Conservation (phyloP, 2,888 invertebrate species). For the Lamellibrachia satsuma region DNA sequence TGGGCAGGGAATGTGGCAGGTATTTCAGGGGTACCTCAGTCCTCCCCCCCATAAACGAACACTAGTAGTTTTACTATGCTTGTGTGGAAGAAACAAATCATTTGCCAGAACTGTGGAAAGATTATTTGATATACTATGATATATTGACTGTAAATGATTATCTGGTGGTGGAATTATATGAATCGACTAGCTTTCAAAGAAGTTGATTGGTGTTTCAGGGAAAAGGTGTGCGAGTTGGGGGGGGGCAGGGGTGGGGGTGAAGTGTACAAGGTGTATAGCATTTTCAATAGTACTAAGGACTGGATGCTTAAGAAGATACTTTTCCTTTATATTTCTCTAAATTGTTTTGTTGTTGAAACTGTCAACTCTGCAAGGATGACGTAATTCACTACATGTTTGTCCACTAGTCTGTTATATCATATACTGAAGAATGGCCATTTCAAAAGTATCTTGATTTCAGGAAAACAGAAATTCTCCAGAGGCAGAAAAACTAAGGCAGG, state of each 20-base stretch:
- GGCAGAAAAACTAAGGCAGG: not conserved
- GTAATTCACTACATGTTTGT: not conserved
- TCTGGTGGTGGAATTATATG: not conserved
- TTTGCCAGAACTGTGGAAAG: too few relatives aligned
- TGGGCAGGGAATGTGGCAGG: too few relatives aligned
- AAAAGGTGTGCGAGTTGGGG: too few relatives aligned
- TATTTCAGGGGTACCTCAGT: too few relatives aligned
- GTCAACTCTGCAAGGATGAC: not conserved
- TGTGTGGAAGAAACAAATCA: too few relatives aligned
- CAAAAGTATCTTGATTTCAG: not conserved
- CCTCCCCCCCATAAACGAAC: too few relatives aligned
- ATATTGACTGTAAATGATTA: not conserved
- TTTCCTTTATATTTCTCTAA: not conserved
- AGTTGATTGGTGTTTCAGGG: not conserved
- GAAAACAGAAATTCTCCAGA: not conserved
- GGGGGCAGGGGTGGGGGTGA: too few relatives aligned
- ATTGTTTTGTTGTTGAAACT: not conserved
- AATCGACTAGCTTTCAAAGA: not conserved
- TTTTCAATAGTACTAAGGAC: too few relatives aligned
- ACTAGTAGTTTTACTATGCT: too few relatives aligned
- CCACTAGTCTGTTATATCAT: not conserved
- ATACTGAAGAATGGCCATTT: not conserved
- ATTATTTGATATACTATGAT: too few relatives aligned
- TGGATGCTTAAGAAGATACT: too few relatives aligned
- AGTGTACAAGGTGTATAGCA: too few relatives aligned